These are phyloP conservation scores for Autographa pulchrina DNA, from an alignment of 2,888 invertebrate genomes.

Conservation along the genomic window DNA sequence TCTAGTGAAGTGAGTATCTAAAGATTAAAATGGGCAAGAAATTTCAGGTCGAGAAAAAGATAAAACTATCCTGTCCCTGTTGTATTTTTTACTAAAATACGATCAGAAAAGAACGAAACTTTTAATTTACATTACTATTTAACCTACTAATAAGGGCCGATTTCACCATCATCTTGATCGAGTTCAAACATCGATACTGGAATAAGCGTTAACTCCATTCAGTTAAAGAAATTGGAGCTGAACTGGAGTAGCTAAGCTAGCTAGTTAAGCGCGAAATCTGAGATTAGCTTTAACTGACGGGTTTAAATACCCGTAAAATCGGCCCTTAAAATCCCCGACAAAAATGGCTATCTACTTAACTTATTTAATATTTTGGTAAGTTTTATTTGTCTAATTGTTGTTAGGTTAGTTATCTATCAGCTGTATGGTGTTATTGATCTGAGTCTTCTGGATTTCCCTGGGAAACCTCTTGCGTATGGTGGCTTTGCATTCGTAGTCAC, in stretches of 20 bases:
- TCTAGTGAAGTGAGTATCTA: too few relatives aligned
- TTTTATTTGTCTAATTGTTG: slow-evolving; percentile 16
- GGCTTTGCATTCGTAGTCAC: slow-evolving; percentile 95
- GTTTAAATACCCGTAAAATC: too few relatives aligned
- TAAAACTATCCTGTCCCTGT: background rate
- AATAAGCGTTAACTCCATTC: too few relatives aligned
- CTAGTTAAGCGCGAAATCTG: too few relatives aligned
- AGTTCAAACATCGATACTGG: too few relatives aligned
- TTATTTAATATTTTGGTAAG: slow-evolving; percentile 51
- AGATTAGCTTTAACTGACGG: too few relatives aligned
- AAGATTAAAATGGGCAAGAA: background rate
- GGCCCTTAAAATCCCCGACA: slow-evolving; percentile 31
- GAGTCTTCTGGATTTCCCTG: slow-evolving; percentile 89
- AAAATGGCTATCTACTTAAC: slow-evolving; percentile 38
- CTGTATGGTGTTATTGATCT: slow-evolving; percentile 78
- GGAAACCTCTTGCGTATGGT: slow-evolving; percentile 95
- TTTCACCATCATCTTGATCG: too few relatives aligned
- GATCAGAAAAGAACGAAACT: background rate
- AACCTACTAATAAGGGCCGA: too few relatives aligned
- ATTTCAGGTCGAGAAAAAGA: background rate
- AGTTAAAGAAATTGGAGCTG: too few relatives aligned
- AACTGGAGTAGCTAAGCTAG: too few relatives aligned
- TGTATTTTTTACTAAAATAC: background rate
- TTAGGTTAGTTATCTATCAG: slow-evolving; percentile 63
- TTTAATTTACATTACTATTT: background rate